Base-by-base conservation (phyloP, 1,140 invertebrate species). In the Lasioglossum albipes region DNA sequence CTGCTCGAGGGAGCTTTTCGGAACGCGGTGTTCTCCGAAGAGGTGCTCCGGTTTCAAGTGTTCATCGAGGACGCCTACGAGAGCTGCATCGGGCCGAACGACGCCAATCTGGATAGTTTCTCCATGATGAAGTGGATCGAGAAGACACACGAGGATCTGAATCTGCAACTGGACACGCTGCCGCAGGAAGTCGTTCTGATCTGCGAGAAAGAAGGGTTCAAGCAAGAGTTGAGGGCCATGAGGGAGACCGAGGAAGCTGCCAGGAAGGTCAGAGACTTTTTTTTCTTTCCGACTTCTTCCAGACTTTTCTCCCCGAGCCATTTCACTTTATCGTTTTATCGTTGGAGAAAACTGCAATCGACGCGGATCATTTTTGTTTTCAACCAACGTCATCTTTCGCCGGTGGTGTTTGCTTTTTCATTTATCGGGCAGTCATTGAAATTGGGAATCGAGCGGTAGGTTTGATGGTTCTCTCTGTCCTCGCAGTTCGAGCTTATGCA, bases 31-130 rank as follows among this genome's bases (percentile, higher is more conserved):
- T 94, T 94, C 45, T 95, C 95, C 73, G 94, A 94, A 20, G 91
- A 93, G 13, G 94, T 94, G 13, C 88, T 96, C 10, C 94, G 94
- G 81, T 85, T 96, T 67, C 93, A 94, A 85, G 94, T 95, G 67
- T 95, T 94, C 85, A 92, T 96, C 31, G 95, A 96, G 87, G 95
- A 95, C 73, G 94, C 95, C 16, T 96, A 95, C 86, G 95, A 96
- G 87, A 93, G 93, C 81, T 92, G 95, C 57, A 93, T 96, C 76
- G 94, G 90, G 72, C 91, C 92, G 81, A 95, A 94, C 89, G 94
- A 94, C 83, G 94, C 86, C 78, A 92, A 93, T 78, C 92, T 94
- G 68, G 94, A 92, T 83, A 92, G 90, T 69, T 94, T 91, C 84
- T 91, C 90, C 84, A 96, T 95, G 92, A 95, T 95, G 94, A 94